These are phyloP conservation scores for Leptopilina syphax DNA, from an alignment of 2,888 invertebrate genomes.

Conservation along the genomic window DNA sequence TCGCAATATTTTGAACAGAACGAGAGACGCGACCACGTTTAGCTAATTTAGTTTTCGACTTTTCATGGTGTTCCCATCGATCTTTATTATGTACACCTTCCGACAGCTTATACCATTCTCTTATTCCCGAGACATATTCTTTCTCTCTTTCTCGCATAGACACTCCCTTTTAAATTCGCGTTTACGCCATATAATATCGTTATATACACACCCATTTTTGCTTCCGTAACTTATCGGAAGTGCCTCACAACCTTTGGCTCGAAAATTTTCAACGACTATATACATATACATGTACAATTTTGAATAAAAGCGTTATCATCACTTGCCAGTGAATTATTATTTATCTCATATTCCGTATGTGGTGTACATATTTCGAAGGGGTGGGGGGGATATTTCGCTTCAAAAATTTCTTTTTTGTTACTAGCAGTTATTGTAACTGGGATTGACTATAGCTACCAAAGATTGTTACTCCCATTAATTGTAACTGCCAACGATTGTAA, in stretches of 20 bases:
- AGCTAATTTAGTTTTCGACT: constrained; percentile 24
- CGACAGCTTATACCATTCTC: constrained; percentile 25
- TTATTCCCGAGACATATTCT: neutral
- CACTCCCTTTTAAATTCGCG: constrained; percentile 30
- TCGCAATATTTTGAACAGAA: neutral
- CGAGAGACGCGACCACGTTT: neutral
- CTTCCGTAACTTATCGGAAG: constrained; percentile 33
- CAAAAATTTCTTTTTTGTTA: too few relatives aligned
- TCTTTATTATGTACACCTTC: constrained; percentile 25
- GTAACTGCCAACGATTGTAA: too few relatives aligned
- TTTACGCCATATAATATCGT: constrained; percentile 17
- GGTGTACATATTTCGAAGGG: too few relatives aligned
- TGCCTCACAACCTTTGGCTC: neutral
- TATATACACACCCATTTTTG: constrained; percentile 21
- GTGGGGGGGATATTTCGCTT: too few relatives aligned
- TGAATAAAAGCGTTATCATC: neutral
- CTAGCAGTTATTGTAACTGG: too few relatives aligned
- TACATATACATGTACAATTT: neutral
- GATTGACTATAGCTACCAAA: too few relatives aligned
- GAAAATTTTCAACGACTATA: neutral
- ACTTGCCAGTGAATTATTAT: too few relatives aligned
- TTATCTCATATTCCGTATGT: too few relatives aligned
- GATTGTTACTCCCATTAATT: too few relatives aligned
- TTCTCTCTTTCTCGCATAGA: neutral
- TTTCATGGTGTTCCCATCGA: constrained; percentile 32